Percentiles rank a stretch among this genome's conserved stretches.
Conservation (phyloP, 2,113 vertebrate species). For the Esox niger region DNA sequence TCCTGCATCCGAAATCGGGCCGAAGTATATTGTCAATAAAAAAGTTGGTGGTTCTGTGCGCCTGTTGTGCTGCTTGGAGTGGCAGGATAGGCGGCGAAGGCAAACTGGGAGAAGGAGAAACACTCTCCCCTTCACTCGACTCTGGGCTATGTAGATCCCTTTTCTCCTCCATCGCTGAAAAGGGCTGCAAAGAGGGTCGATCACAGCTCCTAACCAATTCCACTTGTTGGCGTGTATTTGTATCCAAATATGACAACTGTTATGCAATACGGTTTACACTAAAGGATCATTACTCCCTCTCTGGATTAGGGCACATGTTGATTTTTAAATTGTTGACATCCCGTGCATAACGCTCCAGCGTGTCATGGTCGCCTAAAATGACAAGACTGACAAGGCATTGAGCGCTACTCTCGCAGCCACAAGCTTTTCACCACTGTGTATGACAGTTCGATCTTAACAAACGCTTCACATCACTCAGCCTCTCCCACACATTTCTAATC, state of each 20-base stretch:
- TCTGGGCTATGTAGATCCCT: conserved; percentile 61
- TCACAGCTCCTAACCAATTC: conserved; percentile 51
- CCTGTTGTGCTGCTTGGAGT: conserved; percentile 71
- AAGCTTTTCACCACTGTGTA: conserved; percentile 66
- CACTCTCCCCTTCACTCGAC: conserved; percentile 76
- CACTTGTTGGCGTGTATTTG: conserved; percentile 38
- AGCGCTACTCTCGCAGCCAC: conserved; percentile 55
- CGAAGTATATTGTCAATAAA: conserved; percentile 90
- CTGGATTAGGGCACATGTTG: conserved; percentile 27
- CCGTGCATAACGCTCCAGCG: conserved; percentile 54
- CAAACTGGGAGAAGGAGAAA: conserved; percentile 69
- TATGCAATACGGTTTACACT: conserved; percentile 14
- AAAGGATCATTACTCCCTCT: conserved; percentile 30
- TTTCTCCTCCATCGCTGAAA: conserved; percentile 71
- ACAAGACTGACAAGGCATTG: conserved; percentile 63
- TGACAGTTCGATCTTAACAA: conserved; percentile 76
- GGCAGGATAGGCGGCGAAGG: conserved; percentile 66
- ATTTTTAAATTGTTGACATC: conserved; percentile 45
- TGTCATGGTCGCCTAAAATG: conserved; percentile 64
- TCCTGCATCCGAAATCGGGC: conserved; percentile 86
- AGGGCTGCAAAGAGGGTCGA: conserved; percentile 33
- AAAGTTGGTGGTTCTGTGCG: conserved; percentile 86
- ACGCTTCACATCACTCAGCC: conserved; percentile 74
- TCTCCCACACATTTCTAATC: conserved; percentile 66
- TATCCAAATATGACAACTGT: conserved; percentile 34